phyloP scores from a whole-genome alignment of 1,140 invertebrate genomes.

The Drosophila aff. region DNA sequence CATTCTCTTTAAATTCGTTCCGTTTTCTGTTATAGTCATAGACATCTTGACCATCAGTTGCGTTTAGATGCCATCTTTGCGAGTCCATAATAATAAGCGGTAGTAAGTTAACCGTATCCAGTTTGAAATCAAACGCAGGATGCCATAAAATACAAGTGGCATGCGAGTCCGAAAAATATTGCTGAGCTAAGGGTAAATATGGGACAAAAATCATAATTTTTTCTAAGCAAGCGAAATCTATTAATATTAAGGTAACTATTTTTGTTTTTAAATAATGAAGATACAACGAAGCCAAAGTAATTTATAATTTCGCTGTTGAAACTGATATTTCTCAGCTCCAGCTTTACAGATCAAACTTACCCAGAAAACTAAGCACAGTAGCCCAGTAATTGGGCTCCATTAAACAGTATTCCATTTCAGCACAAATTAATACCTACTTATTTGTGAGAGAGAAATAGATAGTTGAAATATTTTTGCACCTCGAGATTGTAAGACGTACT shows the following conservation, averaged over 20 bases:
- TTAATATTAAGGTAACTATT: neutral
- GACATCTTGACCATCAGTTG: constrained; percentile 27
- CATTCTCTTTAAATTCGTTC: constrained; percentile 14
- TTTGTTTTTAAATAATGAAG: neutral
- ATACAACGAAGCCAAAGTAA: neutral
- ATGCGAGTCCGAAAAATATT: constrained; percentile 55
- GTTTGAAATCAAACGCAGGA: constrained; percentile 44
- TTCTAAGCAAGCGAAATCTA: neutral
- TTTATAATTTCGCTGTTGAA: neutral
- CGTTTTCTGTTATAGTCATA: constrained; percentile 48
- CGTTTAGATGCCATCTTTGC: constrained; percentile 15
- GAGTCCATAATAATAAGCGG: constrained; percentile 54
- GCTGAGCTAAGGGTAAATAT: constrained; percentile 44
- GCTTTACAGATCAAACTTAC: constrained; percentile 29
- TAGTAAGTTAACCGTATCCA: constrained; percentile 12
- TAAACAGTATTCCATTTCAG: constrained; percentile 14
- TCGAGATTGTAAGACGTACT: neutral
- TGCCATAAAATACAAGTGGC: constrained; percentile 73
- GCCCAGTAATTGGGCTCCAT: constrained; percentile 53
- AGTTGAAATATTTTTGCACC: neutral
- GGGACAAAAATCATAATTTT: neutral
- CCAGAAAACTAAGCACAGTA: constrained; percentile 62
- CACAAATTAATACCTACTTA: neutral
- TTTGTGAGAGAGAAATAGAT: neutral
- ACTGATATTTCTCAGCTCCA: neutral